Percentiles rank a stretch among this genome's conserved stretches.
phyloP scores from a whole-genome alignment of 2,797 vertebrate genomes.

The Eurystomus glaucurus region DNA sequence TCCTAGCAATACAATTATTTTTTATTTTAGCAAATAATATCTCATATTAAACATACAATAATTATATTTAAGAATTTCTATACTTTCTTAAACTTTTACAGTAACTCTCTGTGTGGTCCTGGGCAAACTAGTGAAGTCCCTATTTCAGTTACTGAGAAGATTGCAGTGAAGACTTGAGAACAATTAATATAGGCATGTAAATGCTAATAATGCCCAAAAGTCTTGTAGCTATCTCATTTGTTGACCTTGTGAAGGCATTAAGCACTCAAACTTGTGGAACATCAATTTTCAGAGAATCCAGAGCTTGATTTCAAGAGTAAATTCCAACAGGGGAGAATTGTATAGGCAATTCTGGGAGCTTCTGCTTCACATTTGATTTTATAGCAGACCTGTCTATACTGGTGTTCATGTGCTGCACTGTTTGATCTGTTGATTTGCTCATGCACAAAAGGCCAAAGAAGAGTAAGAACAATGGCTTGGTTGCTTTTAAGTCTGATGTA shows the following conservation, averaged over 20 bases:
- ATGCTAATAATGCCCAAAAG: background rate
- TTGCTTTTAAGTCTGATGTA: background rate
- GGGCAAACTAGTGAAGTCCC: background rate
- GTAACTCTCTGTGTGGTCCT: background rate
- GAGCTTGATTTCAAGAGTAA: background rate
- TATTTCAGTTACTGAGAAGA: background rate
- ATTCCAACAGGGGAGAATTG: background rate
- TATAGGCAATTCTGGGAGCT: background rate
- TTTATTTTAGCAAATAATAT: background rate
- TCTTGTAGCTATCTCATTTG: background rate
- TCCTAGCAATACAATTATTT: background rate
- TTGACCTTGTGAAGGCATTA: background rate
- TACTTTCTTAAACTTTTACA: background rate
- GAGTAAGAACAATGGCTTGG: background rate
- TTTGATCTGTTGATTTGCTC: background rate
- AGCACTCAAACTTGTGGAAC: background rate
- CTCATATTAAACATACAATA: background rate
- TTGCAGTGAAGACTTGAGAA: background rate
- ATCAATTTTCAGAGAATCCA: background rate
- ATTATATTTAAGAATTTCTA: background rate
- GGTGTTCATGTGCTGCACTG: background rate
- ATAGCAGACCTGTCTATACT: background rate
- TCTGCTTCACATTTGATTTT: background rate
- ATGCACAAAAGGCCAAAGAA: background rate
- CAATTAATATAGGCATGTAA: background rate